Percentiles rank a stretch among this genome's conserved stretches.
Conservation (phyloP, 1,140 invertebrate genomes). For the Diabrotica undecimpunctata region DNA sequence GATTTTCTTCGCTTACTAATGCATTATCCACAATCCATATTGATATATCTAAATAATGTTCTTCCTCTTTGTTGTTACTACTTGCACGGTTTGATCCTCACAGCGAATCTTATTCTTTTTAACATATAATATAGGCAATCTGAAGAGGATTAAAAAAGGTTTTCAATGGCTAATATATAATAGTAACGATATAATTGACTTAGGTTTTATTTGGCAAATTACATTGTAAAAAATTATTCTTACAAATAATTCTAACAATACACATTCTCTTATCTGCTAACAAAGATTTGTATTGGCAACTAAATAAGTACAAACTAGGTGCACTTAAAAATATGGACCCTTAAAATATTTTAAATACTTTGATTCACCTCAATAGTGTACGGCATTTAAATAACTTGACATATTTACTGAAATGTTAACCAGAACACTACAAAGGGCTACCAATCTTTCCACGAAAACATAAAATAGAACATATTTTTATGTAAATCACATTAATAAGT, state of each 20-base stretch:
- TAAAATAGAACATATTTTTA: constrained; percentile 11
- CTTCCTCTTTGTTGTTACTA: too few relatives aligned
- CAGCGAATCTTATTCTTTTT: too few relatives aligned
- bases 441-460: constrained; percentile 4
- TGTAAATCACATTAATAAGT: background rate
- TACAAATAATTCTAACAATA: constrained; percentile 26
- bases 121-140: too few relatives aligned
- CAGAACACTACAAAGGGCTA: background rate
- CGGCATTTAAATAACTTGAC: constrained; percentile 13
- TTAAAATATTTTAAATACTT: constrained; percentile 25
- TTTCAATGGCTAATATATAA: too few relatives aligned
- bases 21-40: too few relatives aligned
- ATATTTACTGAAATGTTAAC: background rate
- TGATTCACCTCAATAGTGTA: constrained; percentile 20
- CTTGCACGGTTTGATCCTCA: too few relatives aligned
- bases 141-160: too few relatives aligned
- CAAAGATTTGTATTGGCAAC: constrained; percentile 19
- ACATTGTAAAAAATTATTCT: constrained; percentile 33
- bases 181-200: constrained; percentile 30
- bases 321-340: constrained; percentile 27
- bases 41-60: too few relatives aligned
- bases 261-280: constrained; percentile 17
- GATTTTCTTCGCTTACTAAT: too few relatives aligned
- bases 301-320: constrained; percentile 20
- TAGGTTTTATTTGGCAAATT: constrained; percentile 41